Base-by-base conservation (phyloP, 92 coral and sea anemone species). In the Zoanthus sansibaricus region DNA sequence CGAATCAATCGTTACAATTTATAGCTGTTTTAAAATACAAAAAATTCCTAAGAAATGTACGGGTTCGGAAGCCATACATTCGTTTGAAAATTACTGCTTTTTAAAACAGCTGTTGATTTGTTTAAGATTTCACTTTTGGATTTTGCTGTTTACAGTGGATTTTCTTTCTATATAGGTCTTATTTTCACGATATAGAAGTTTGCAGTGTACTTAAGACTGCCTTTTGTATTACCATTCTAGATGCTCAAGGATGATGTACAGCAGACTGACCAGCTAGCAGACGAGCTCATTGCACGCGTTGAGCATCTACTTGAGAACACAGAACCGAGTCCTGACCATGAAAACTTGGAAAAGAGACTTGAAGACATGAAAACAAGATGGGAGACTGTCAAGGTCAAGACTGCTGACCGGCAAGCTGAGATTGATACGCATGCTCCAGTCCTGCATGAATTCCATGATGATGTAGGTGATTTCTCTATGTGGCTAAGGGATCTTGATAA, bases 281-380 rank as follows among this genome's bases (percentile, higher is more conserved):
- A 95, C 37, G 98, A 97, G 64, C 95, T 97, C 9, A 90, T 97
- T 72, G 91, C 90, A 54, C 92, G 96, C 14, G 90, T 96, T 20
- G 98, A 95, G 85, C 87, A 88, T 10, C 91, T 97, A 33, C 71
- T 97, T 61, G 98, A 92, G 72, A 87, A 91, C 84, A 92, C 99
- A n/a, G 99, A 97, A 56, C 94, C 97, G 14, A 94, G 99, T 61
- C 92, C 96, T 17, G 99, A 97, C 91, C 95, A 95, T 45, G 93
- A 93, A 21, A 76, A 67, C 69, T 87, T 97, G 90, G 90, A 97
- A 75, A 93, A 93, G 78, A 94, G 93, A 71, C 96, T 95, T 48
- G 93, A 97, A 76, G 97, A 95, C 89, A 90, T 95, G 93, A 95
- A 97, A 84, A 86, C 91, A 31, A 91, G 96, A 79, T 95, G 98